A percentile compares a stretch with the other conserved stretches of the same genome.
Conservation (phyloP, 2,888 invertebrate genomes). For the Onthophagus sagittarius region DNA sequence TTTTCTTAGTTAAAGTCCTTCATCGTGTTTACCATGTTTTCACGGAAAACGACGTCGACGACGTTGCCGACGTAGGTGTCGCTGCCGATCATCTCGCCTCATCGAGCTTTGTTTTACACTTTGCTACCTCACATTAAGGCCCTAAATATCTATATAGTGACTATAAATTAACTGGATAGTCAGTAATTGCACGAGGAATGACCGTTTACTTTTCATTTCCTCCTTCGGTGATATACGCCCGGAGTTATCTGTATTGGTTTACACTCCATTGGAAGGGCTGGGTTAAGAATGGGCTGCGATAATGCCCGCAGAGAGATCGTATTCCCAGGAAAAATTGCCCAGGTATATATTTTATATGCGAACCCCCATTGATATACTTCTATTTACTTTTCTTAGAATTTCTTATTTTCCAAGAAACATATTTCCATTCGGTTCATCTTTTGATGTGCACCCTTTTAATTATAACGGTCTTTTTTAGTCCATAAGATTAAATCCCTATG, state of each 20-base stretch:
- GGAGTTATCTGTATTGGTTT: slow-evolving; percentile 9
- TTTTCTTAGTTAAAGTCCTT: not conserved
- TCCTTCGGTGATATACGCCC: slow-evolving; percentile 2
- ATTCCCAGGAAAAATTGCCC: not conserved
- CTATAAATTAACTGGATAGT: not conserved
- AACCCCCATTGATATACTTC: not conserved
- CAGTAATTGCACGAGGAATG: not conserved
- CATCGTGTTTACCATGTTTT: not conserved
- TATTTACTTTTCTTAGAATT: not conserved
- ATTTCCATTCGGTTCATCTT: too few species aligned
- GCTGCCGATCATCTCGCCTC: not conserved
- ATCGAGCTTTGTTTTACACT: not conserved
- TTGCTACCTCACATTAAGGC: not conserved
- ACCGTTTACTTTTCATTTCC: slow-evolving; percentile 10
- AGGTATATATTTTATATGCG: not conserved
- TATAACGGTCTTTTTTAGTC: too few species aligned
- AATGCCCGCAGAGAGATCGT: not conserved
- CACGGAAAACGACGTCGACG: not conserved
- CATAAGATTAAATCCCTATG: too few species aligned
- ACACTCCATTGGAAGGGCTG: slow-evolving; percentile 6
- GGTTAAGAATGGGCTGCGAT: not conserved
- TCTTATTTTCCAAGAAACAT: not conserved
- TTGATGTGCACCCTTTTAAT: too few species aligned
- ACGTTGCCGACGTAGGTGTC: not conserved
- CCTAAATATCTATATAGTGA: not conserved